phyloP scores from a whole-genome alignment of 2,888 invertebrate species.

The Callosobruchus maculatus region DNA sequence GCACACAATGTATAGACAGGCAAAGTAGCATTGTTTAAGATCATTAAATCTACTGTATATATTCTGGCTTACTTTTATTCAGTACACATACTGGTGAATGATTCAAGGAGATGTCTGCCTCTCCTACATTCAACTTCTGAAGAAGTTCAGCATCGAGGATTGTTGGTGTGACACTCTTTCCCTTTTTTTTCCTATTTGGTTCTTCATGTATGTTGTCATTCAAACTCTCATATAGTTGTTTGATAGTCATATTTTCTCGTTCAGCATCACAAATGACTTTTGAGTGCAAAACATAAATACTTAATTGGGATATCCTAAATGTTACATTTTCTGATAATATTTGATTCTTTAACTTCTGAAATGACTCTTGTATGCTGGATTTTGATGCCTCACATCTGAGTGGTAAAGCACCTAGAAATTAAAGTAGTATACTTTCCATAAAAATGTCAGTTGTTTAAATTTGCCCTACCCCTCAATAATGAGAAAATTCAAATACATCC shows the following conservation, averaged over 20 bases:
- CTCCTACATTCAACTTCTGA: constrained; percentile 56
- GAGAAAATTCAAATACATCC: too few relatives aligned
- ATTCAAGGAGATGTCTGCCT: constrained; percentile 44
- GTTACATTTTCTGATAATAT: constrained; percentile 45
- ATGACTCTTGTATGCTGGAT: constrained; percentile 58
- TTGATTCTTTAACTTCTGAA: constrained; percentile 64
- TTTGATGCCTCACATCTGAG: constrained; percentile 61
- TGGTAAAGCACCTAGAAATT: constrained; percentile 55
- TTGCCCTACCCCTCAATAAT: too few relatives aligned
- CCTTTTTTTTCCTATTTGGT: constrained; percentile 36
- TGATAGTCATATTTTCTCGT: neutral
- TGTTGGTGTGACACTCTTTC: constrained; percentile 41
- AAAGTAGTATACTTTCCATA: too few relatives aligned
- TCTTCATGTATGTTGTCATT: constrained; percentile 33
- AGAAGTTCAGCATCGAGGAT: constrained; percentile 60
- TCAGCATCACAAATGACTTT: neutral
- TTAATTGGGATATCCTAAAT: constrained; percentile 64
- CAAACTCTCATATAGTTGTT: constrained; percentile 31
- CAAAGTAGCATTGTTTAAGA: too few relatives aligned
- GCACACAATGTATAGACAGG: too few relatives aligned
- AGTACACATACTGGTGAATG: constrained; percentile 58
- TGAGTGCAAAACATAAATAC: constrained; percentile 61
- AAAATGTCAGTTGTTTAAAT: too few relatives aligned
- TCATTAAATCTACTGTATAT: too few relatives aligned
- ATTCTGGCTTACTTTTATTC: constrained; percentile 57